Evolutionary conservation across 1,140 invertebrate genomes (phyloP).

Genomic region (Drosophila dunni): DNA sequence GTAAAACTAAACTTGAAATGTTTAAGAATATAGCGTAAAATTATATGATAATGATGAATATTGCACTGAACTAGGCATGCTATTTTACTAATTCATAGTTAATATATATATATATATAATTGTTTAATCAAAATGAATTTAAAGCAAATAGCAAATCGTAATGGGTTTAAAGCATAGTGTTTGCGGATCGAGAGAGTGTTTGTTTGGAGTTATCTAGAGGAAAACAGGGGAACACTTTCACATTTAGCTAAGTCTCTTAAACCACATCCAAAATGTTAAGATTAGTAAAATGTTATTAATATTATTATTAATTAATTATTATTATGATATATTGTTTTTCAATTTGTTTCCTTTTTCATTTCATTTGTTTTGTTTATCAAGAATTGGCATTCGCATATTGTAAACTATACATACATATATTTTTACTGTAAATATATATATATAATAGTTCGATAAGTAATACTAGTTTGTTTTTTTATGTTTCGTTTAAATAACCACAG

Average conservation of each 20-base stretch:
- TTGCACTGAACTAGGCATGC: slow-evolving; percentile 79
- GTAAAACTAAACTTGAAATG: slow-evolving; percentile 42
- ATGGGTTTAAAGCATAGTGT: slow-evolving; percentile 39
- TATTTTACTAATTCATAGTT: slow-evolving; percentile 62
- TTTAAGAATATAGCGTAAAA: slow-evolving; percentile 51
- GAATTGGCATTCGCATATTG: slow-evolving; percentile 74
- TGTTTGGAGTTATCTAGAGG: slow-evolving; percentile 21
- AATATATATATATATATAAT: slow-evolving; percentile 10
- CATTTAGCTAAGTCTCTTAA: slow-evolving; percentile 77
- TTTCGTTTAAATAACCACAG: slow-evolving; percentile 64
- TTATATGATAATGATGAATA: slow-evolving; percentile 62
- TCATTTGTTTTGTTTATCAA: slow-evolving; percentile 51
- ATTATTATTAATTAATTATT: slow-evolving; percentile 24
- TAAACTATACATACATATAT: slow-evolving; percentile 51
- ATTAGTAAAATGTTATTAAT: slow-evolving; percentile 68
- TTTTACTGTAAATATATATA: slow-evolving; percentile 26
- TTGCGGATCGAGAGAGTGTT: slow-evolving; percentile 13
- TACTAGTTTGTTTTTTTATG: slow-evolving; percentile 67
- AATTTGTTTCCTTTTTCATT: slow-evolving; percentile 6
- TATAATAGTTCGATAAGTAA: slow-evolving; percentile 71
- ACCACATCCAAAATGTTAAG: slow-evolving; percentile 77
- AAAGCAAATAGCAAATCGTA: slow-evolving; percentile 54
- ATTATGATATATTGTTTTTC: slow-evolving; percentile 64
- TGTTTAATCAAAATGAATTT: slow-evolving; percentile 59
- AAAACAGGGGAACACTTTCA: slow-evolving; percentile 53